A percentile compares a stretch with the other conserved stretches of the same genome.
Conservation (phyloP, 2,888 invertebrate species). For the Hetaerina titia region DNA sequence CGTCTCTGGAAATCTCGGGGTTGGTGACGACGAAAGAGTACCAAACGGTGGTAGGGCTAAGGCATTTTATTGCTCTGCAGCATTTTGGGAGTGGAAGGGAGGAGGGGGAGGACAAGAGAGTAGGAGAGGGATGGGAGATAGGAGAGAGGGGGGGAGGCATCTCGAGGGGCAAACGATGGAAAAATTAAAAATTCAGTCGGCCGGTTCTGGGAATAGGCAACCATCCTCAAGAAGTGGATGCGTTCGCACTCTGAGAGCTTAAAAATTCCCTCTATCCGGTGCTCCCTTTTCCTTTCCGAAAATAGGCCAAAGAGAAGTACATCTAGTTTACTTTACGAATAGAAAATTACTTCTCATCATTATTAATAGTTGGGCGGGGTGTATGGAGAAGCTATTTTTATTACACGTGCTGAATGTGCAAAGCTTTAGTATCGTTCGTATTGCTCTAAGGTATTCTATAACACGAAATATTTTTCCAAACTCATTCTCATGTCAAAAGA, state of each 20-base stretch:
- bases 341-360: background rate
- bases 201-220: background rate
- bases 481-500: no score
- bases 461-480: no score
- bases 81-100: background rate
- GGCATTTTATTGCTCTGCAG: slow-evolving; percentile 30
- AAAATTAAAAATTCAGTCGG: slow-evolving; percentile 2
- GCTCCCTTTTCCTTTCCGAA: background rate
- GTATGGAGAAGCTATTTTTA: no score
- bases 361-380: no score
- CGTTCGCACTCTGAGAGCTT: background rate
- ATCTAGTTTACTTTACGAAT: background rate
- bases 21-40: background rate
- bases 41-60: background rate
- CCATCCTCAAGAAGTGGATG: background rate
- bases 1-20: slow-evolving; percentile 28
- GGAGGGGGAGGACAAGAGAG: background rate
- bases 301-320: background rate
- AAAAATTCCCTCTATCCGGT: slow-evolving; percentile 11
- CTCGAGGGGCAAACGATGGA: background rate
- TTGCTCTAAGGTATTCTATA: no score
- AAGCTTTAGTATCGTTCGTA: no score
- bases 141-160: background rate
- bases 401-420: no score
- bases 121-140: background rate